Evolutionary conservation across 2,113 vertebrate genomes (phyloP), one percentile per base, ranked within the genome.

Genomic region (Hiodon tergisus): DNA sequence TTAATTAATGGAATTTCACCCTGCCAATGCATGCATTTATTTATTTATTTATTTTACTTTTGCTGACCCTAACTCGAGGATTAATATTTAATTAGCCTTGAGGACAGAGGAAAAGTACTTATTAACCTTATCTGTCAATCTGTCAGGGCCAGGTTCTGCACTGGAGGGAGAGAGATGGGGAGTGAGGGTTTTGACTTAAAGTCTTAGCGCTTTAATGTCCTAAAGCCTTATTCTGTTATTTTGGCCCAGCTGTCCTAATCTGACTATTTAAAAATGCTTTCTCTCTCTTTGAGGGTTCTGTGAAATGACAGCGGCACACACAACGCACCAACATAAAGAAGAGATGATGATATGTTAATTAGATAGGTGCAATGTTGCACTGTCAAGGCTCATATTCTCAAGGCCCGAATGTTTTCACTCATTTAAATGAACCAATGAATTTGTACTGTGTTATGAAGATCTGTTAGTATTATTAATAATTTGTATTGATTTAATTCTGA

Each of bases 21-120:
- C 88, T 87, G 89, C 82, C 80, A 77, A 87, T 31, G 31, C 31
- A 31, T 31, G 31, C 31, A 31, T 31, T 31, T 31, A 31, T 31
- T 31, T 31, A n/a, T n/a, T 88, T 84, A 89, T 83, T 87, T 89
- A 88, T 81, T 86, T 87, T 80, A 31, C 92, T 94, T 93, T 90
- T 91, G 91, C 92, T 94, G 92, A 93, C 92, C 92, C 91, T 87
- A 89, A 88, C 91, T 89, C 87, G 87, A 84, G 85, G 89, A 93
- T 94, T 92, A 94, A 93, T 93, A 93, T 93, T 94, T 93, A 91
- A 94, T 93, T 90, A 91, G 91, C 91, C 89, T 92, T 87, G 88
- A 86, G 88, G 88, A 91, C 86, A 88, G 85, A 85, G 85, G 88
- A 86, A 86, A 87, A 80, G 84, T 86, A 88, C 89, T 93, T 90